Percentiles rank a stretch among this genome's conserved stretches.
phyloP scores from a whole-genome alignment of 2,113 vertebrate species.

The Leptocoma aspasia region DNA sequence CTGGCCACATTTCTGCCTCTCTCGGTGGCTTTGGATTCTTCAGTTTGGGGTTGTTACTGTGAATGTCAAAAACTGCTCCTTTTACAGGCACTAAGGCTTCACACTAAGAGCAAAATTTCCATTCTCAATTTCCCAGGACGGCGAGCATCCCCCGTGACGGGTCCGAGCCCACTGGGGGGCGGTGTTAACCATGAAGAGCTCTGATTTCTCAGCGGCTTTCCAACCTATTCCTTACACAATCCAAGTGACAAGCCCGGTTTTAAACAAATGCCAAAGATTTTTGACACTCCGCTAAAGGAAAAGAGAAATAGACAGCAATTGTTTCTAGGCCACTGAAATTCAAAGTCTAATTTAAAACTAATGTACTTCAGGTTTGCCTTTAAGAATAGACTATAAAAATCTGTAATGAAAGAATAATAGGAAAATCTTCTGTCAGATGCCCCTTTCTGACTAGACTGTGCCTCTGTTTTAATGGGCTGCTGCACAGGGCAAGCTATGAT shows the following conservation, averaged over 20 bases:
- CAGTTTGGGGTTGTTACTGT: neutral
- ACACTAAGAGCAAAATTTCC: neutral
- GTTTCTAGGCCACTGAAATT: conserved; percentile 21
- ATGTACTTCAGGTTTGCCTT: neutral
- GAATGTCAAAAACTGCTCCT: rapidly evolving
- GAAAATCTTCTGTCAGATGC: neutral
- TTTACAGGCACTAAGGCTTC: neutral
- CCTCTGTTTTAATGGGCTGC: neutral
- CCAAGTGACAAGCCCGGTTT: neutral
- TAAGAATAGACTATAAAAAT: conserved; percentile 2
- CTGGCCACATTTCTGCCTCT: neutral
- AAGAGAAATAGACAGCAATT: neutral
- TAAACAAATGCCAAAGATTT: neutral
- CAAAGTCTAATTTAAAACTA: neutral
- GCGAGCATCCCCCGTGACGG: rapidly evolving
- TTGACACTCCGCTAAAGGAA: conserved; percentile 9
- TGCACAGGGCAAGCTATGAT: neutral
- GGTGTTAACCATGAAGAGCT: conserved; percentile 7
- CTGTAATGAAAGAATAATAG: neutral
- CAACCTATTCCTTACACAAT: neutral
- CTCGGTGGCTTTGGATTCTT: neutral
- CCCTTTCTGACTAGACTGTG: neutral
- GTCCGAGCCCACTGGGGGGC: conserved; percentile 55
- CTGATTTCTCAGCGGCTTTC: neutral
- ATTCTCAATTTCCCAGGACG: rapidly evolving